Percentiles rank a stretch among this genome's conserved stretches.
These are phyloP conservation scores for Zoanthus sansibaricus DNA, from an alignment of 92 coral and sea anemone genomes.

Conservation along the genomic window DNA sequence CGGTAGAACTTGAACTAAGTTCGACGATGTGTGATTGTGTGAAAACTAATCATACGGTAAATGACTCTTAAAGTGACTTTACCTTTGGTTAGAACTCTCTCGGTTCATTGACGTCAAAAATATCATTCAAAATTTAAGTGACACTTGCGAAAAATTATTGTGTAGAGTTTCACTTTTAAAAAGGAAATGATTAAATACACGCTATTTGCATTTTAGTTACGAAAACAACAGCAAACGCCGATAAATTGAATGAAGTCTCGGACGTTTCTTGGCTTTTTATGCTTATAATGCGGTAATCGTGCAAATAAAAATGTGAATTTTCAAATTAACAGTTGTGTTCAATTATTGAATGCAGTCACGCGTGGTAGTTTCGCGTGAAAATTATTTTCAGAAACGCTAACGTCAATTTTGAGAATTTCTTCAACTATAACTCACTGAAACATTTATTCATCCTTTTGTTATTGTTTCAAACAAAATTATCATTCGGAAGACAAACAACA, in stretches of 20 bases:
- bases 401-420: not conserved
- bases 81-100: not conserved
- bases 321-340: not conserved
- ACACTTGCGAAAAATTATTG: not conserved
- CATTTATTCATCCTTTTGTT: not conserved
- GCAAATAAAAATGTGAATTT: not conserved
- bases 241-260: not conserved
- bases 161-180: no score
- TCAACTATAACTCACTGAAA: not conserved
- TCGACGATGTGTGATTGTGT: not conserved
- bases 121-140: not conserved
- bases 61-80: not conserved
- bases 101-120: not conserved
- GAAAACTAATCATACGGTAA: not conserved
- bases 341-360: constrained; percentile 10
- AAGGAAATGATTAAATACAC: not conserved
- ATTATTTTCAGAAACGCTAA: not conserved
- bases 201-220: not conserved
- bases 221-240: not conserved
- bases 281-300: not conserved
- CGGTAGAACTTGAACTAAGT: not conserved
- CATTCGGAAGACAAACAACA: not conserved
- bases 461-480: constrained; percentile 4
- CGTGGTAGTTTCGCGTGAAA: constrained; percentile 1
- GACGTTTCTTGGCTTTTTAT: not conserved